A percentile compares a stretch with the other conserved stretches of the same genome.
phyloP scores from a whole-genome alignment of 2,113 vertebrate genomes.

The Mesitornis unicolor region DNA sequence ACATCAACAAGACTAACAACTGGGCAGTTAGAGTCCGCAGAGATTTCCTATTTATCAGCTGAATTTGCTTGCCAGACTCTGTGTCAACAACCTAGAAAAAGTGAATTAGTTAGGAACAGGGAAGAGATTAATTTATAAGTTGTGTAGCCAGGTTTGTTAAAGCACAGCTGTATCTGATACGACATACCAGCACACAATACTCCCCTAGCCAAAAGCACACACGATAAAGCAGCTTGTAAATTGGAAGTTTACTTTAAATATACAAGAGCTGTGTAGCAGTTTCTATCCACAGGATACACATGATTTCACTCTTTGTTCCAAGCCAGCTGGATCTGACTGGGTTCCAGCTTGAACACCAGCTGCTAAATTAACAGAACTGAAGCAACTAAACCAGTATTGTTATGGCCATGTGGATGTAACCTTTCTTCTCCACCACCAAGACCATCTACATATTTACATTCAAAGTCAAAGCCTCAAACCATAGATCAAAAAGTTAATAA shows the following conservation, averaged over 20 bases:
- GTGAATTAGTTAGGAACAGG: background rate
- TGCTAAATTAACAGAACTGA: background rate
- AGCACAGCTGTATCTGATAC: background rate
- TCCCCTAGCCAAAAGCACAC: background rate
- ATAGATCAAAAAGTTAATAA: background rate
- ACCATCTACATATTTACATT: background rate
- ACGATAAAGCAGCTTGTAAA: background rate
- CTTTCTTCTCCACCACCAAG: background rate
- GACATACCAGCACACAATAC: background rate
- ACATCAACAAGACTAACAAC: conserved; percentile 91
- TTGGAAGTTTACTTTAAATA: background rate
- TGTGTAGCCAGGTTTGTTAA: background rate
- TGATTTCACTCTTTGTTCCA: background rate
- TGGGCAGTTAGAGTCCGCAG: conserved; percentile 89
- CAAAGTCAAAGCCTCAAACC: background rate
- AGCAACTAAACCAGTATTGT: background rate
- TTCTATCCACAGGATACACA: background rate
- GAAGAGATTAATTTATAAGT: background rate
- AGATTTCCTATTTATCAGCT: conserved; percentile 94
- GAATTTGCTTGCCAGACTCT: conserved; percentile 84
- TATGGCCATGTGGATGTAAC: fast-evolving
- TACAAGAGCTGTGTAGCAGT: background rate
- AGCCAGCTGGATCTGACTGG: background rate
- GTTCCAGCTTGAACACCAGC: background rate
- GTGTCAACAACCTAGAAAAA: conserved; percentile 82